Evolutionary conservation across 2,113 vertebrate species (phyloP).

Genomic region (Hucho hucho): DNA sequence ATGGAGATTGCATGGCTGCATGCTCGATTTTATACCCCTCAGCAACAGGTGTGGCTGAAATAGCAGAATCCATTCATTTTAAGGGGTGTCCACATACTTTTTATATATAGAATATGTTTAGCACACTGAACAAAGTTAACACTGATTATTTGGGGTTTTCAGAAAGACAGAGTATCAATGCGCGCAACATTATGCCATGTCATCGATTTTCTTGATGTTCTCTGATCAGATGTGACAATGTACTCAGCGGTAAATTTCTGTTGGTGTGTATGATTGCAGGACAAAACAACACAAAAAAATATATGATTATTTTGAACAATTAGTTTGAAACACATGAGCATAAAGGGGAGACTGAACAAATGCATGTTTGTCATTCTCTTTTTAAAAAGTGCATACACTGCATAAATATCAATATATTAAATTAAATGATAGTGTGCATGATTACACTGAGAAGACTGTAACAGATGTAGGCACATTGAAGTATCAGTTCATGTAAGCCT

Average conservation of each 20-base stretch:
- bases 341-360: conserved; percentile 50
- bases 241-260: conserved; percentile 62
- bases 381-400: conserved; percentile 89
- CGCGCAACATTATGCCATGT: conserved; percentile 32
- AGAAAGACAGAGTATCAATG: conserved; percentile 61
- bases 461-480: conserved; percentile 89
- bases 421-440: conserved; percentile 79
- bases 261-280: conserved; percentile 45
- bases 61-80: no score
- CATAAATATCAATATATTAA: conserved; percentile 89
- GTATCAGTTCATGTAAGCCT: conserved; percentile 73
- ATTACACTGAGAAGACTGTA: conserved; percentile 85
- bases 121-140: conserved; percentile 59
- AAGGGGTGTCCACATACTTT: no score
- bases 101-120: conserved; percentile 16
- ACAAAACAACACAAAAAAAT: conserved; percentile 28
- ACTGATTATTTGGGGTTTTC: conserved; percentile 58
- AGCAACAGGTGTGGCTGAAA: no score
- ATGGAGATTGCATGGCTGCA: no score
- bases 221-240: conserved; percentile 53
- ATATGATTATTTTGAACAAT: conserved; percentile 56
- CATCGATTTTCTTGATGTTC: conserved; percentile 47
- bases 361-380: conserved; percentile 60
- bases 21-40: no score
- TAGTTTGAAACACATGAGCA: conserved; percentile 43